Conservation (phyloP, 2,888 invertebrate species). For the Drosophila parthenogenetica region DNA sequence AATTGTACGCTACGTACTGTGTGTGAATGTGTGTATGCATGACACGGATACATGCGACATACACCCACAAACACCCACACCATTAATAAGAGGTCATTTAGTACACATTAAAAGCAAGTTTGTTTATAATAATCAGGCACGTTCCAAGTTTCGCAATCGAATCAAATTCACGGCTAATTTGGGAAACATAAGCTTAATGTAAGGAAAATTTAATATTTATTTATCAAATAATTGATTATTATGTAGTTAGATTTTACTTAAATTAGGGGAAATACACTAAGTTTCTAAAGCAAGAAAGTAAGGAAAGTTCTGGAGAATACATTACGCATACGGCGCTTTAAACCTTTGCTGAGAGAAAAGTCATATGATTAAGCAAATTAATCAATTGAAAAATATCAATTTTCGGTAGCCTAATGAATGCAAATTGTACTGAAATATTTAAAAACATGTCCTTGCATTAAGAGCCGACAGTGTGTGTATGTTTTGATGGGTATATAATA, state of each 20-base stretch:
- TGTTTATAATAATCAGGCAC: conserved; percentile 21
- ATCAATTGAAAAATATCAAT: neutral
- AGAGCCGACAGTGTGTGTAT: conserved; percentile 9
- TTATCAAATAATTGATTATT: too few relatives aligned
- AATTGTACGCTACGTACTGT: conserved; percentile 3
- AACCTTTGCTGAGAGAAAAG: neutral
- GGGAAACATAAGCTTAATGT: too few relatives aligned
- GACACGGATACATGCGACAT: conserved; percentile 37
- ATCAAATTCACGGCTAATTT: neutral
- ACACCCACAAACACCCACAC: conserved; percentile 14
- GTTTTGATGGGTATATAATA: conserved; percentile 16
- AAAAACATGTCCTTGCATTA: conserved; percentile 21
- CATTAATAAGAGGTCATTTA: conserved; percentile 47
- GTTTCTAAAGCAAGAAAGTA: too few relatives aligned
- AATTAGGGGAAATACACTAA: too few relatives aligned
- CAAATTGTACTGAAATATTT: neutral
- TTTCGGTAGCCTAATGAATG: neutral
- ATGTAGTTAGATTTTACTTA: too few relatives aligned
- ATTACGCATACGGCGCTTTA: neutral
- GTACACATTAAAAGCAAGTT: conserved; percentile 26
- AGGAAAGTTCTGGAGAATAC: too few relatives aligned
- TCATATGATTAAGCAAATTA: neutral
- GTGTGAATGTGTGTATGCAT: conserved; percentile 13
- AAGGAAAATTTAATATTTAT: too few relatives aligned
- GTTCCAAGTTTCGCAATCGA: neutral